phyloP scores from a whole-genome alignment of 1,140 invertebrate species.

The Dreissena polymorpha region DNA sequence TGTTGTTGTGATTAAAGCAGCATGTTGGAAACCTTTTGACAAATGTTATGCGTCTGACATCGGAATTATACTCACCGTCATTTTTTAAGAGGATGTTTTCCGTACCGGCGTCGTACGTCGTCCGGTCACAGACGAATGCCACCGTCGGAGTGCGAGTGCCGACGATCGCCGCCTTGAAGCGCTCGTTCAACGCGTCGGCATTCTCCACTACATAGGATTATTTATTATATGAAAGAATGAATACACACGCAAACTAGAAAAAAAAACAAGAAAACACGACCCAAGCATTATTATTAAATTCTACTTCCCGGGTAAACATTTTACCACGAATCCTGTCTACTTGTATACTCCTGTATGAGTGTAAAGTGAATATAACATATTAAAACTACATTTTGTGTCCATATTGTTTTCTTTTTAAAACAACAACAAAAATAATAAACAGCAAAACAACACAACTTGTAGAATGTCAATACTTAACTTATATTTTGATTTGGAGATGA shows the following conservation, averaged over 20 bases:
- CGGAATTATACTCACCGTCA: constrained; percentile 18
- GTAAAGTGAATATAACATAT: neutral
- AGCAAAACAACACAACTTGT: too few species aligned
- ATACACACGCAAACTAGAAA: too few species aligned
- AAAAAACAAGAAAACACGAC: too few species aligned
- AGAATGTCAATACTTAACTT: too few species aligned
- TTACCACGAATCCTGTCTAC: neutral
- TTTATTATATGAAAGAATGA: too few species aligned
- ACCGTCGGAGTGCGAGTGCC: constrained; percentile 8
- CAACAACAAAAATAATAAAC: too few species aligned
- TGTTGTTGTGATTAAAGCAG: too few species aligned
- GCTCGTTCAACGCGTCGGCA: constrained; percentile 30
- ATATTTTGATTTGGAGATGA: too few species aligned
- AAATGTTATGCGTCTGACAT: neutral
- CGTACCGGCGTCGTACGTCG: constrained; percentile 14
- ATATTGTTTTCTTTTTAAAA: too few species aligned
- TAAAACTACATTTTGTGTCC: too few species aligned
- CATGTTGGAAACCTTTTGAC: neutral
- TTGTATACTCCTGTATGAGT: neutral
- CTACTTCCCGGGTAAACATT: neutral
- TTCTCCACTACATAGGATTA: constrained; percentile 8
- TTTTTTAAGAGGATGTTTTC: constrained; percentile 46
- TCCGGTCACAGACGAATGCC: constrained; percentile 34
- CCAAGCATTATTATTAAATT: too few species aligned
- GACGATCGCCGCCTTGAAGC: constrained; percentile 22